phyloP scores from a whole-genome alignment of 2,888 invertebrate species.

The Drosophila emarginata region DNA sequence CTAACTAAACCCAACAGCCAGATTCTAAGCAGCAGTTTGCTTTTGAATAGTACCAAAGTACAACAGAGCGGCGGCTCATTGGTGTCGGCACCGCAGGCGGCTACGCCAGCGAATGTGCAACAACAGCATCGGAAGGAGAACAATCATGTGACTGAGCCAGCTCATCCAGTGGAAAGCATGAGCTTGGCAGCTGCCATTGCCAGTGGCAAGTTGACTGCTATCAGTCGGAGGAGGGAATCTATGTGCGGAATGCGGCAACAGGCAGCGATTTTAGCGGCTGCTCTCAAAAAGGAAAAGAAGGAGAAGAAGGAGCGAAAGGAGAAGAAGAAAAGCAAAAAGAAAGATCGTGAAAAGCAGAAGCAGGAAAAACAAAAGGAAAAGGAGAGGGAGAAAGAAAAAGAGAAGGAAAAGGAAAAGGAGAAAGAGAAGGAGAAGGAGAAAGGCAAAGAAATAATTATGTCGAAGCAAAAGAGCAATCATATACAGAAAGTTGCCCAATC shows the following conservation, averaged over 20 bases:
- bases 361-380: conserved; percentile 48
- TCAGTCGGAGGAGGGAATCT: conserved; percentile 66
- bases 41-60: conserved; percentile 57
- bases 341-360: conserved; percentile 48
- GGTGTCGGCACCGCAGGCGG: not conserved
- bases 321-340: conserved; percentile 45
- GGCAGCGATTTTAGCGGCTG: conserved; percentile 54
- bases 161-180: conserved; percentile 35
- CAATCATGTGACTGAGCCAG: conserved; percentile 44
- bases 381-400: conserved; percentile 28
- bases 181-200: conserved; percentile 62
- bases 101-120: conserved; percentile 25
- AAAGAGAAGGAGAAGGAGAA: conserved; percentile 31
- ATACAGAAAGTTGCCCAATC: conserved; percentile 32
- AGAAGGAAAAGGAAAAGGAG: conserved; percentile 24
- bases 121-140: conserved; percentile 67
- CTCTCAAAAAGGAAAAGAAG: conserved; percentile 65
- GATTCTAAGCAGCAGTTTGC: conserved; percentile 66
- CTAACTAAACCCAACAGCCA: conserved; percentile 66
- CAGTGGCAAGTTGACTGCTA: conserved; percentile 61
- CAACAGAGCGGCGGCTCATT: conserved; percentile 16
- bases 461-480: conserved; percentile 42
- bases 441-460: conserved; percentile 1
- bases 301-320: conserved; percentile 60
- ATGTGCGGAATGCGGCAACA: conserved; percentile 67